These are phyloP conservation scores for Melanaphis sacchari DNA, from an alignment of 1,140 invertebrate genomes.

Conservation along the genomic window DNA sequence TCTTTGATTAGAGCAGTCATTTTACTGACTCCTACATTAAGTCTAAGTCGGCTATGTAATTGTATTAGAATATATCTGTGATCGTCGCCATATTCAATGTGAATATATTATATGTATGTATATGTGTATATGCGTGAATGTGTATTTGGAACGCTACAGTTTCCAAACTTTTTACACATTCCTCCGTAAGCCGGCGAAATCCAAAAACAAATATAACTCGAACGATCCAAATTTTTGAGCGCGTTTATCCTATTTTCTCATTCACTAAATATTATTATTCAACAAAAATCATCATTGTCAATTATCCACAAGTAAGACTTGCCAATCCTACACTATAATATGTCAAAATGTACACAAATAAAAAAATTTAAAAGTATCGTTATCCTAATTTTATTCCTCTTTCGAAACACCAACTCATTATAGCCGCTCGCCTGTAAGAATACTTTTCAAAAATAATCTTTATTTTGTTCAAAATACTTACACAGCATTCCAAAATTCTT, in stretches of 20 bases:
- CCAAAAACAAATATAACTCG: not conserved
- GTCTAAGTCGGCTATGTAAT: too few species aligned
- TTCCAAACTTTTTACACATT: not conserved
- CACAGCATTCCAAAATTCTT: not conserved
- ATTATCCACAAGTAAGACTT: not conserved
- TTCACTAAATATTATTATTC: too few species aligned
- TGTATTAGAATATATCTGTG: not conserved
- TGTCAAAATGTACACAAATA: not conserved
- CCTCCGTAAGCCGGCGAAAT: not conserved
- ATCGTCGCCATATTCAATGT: too few species aligned
- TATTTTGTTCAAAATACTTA: not conserved
- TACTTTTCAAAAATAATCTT: not conserved
- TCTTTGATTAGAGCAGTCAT: too few species aligned
- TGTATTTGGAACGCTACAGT: not conserved
- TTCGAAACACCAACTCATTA: not conserved
- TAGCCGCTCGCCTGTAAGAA: not conserved
- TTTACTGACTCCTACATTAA: too few species aligned
- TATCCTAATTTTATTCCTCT: not conserved
- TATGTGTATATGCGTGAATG: too few species aligned
- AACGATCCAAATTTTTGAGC: not conserved
- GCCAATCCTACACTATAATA: too few species aligned
- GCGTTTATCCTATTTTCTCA: not conserved
- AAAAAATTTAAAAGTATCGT: not conserved
- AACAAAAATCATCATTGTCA: too few species aligned
- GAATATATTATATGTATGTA: too few species aligned